A percentile compares a stretch with the other conserved stretches of the same genome.
Evolutionary conservation across 2,888 invertebrate genomes (phyloP).

Genomic region (Steromphala cineraria): DNA sequence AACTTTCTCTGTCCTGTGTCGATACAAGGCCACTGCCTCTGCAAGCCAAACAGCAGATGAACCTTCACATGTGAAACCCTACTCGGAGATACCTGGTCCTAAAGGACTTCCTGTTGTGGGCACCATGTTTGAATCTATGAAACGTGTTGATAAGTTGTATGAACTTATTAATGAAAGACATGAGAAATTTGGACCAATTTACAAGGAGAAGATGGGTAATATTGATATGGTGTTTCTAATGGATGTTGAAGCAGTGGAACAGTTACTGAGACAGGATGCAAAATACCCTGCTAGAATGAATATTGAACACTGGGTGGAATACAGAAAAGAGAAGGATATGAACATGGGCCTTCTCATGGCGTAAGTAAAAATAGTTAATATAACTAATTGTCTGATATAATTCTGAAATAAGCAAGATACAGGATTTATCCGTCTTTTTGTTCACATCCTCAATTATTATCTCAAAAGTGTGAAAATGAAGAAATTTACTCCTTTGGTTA

Average conservation of each 20-base stretch:
- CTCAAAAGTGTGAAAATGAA: no score
- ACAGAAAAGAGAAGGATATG: neutral
- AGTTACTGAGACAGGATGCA: neutral
- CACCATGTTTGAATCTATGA: neutral
- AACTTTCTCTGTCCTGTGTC: neutral
- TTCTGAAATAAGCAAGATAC: no score
- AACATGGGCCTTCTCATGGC: neutral
- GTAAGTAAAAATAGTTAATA: no score
- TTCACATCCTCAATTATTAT: no score
- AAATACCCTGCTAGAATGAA: neutral
- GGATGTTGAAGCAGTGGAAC: neutral
- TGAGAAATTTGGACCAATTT: neutral
- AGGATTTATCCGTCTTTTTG: no score
- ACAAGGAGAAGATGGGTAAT: neutral
- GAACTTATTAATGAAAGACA: neutral
- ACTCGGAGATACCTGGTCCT: neutral
- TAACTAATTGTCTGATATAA: no score
- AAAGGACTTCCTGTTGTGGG: neutral
- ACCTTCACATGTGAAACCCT: neutral
- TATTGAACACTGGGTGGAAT: neutral
- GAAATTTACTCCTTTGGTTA: no score
- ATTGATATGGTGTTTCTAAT: neutral
- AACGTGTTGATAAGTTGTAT: neutral
- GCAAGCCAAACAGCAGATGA: neutral
- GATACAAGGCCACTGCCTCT: neutral